Percentiles rank a stretch among this genome's conserved stretches.
These are phyloP conservation scores for Antheraea mylitta DNA, from an alignment of 1,140 invertebrate species.

Conservation along the genomic window DNA sequence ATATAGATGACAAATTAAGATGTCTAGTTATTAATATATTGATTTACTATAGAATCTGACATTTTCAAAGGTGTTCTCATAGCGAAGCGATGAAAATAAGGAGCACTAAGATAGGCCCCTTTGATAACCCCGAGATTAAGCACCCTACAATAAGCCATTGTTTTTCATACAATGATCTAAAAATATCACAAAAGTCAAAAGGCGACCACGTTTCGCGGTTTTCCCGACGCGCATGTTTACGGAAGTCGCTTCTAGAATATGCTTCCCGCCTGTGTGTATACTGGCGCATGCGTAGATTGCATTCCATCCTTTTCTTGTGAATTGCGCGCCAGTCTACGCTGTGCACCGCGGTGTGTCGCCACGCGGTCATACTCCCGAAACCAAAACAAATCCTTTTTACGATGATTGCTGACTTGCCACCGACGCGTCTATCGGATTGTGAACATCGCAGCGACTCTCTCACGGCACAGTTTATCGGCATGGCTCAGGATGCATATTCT, in stretches of 20 bases:
- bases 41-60: too few species aligned
- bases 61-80: too few species aligned
- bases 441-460: slow-evolving; percentile 26
- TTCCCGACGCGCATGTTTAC: slow-evolving; percentile 25
- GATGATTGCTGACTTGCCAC: slow-evolving; percentile 64
- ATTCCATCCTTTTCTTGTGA: slow-evolving; percentile 50
- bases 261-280: slow-evolving; percentile 59
- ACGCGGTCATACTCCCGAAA: slow-evolving; percentile 42
- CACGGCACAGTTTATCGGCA: slow-evolving; percentile 16
- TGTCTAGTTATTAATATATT: too few species aligned
- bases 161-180: slow-evolving; percentile 10
- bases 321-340: slow-evolving; percentile 64
- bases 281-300: slow-evolving; percentile 56
- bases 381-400: slow-evolving; percentile 44
- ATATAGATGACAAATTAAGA: too few species aligned
- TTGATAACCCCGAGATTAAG: background rate
- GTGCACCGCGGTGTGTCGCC: slow-evolving; percentile 54
- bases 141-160: slow-evolving; percentile 1
- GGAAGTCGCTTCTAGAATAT: slow-evolving; percentile 56
- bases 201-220: slow-evolving; percentile 10
- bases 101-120: background rate
- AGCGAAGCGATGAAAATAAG: too few species aligned
- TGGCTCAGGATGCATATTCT: slow-evolving; percentile 27
- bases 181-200: slow-evolving; percentile 15
- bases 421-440: slow-evolving; percentile 39